A percentile compares a stretch with the other conserved stretches of the same genome.
phyloP scores from a whole-genome alignment of 2,888 invertebrate species.

The Acrobasis suavella region DNA sequence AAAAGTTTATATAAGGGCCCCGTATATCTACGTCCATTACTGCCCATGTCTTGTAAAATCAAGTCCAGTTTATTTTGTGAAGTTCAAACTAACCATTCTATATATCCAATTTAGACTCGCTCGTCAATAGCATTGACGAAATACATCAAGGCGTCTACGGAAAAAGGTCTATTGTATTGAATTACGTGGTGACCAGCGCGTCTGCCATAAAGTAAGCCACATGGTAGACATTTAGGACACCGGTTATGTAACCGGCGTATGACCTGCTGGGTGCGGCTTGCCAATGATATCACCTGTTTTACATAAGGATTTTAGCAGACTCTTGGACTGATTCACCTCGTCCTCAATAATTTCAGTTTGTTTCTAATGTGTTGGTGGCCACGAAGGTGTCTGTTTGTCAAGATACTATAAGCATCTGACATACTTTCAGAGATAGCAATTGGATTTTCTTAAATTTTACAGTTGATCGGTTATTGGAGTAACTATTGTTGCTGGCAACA shows the following conservation, averaged over 20 bases:
- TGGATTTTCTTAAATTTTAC: too few species aligned
- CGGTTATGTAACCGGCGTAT: neutral
- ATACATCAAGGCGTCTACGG: neutral
- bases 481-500: too few species aligned
- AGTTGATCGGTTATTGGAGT: too few species aligned
- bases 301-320: constrained; percentile 2
- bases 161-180: constrained; percentile 3
- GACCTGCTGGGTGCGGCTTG: neutral
- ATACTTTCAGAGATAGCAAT: too few species aligned
- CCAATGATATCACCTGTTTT: constrained; percentile 8
- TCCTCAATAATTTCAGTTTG: neutral
- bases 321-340: neutral
- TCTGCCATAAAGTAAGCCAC: constrained; percentile 2
- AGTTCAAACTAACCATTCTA: too few species aligned
- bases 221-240: constrained; percentile 10
- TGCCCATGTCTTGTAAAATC: too few species aligned
- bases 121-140: neutral
- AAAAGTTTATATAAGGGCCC: too few species aligned
- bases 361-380: too few species aligned
- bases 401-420: too few species aligned
- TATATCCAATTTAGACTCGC: neutral
- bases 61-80: too few species aligned
- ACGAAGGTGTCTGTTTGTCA: too few species aligned
- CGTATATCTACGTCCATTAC: too few species aligned
- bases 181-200: neutral